Evolutionary conservation across 1,140 invertebrate species (phyloP).

Genomic region (Orius insidiosus): DNA sequence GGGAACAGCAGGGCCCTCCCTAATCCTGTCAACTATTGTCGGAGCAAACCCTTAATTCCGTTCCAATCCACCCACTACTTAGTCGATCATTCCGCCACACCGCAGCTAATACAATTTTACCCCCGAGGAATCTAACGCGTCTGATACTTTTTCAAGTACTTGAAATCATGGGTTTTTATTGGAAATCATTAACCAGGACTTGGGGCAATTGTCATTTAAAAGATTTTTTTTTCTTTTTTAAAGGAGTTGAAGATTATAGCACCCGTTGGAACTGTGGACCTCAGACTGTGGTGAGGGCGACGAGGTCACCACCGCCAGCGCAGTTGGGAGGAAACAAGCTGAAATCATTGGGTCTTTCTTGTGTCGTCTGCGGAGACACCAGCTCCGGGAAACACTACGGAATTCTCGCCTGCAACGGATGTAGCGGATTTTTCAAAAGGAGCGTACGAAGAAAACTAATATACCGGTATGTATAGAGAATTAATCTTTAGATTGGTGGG

Average conservation of each 20-base stretch:
- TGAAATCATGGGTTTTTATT: too few relatives aligned
- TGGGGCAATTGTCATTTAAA: neutral
- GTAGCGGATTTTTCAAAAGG: conserved; percentile 96
- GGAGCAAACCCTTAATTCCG: too few relatives aligned
- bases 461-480: conserved; percentile 75
- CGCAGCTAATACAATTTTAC: too few relatives aligned
- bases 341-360: conserved; percentile 47
- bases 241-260: conserved; percentile 9
- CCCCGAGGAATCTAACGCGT: too few relatives aligned
- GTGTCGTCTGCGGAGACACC: conserved; percentile 92
- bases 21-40: too few relatives aligned
- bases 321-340: conserved; percentile 16
- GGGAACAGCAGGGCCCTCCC: too few relatives aligned
- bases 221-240: neutral
- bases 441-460: conserved; percentile 92
- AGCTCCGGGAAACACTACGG: conserved; percentile 96
- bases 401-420: conserved; percentile 97
- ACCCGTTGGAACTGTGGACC: conserved; percentile 12
- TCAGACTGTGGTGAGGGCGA: conserved; percentile 21
- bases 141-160: too few relatives aligned
- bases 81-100: too few relatives aligned
- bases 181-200: too few relatives aligned
- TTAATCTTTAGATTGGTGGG: too few relatives aligned
- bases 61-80: too few relatives aligned
- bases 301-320: conserved; percentile 18